phyloP scores from a whole-genome alignment of 2,797 vertebrate species.

The Xenentodon cancila region DNA sequence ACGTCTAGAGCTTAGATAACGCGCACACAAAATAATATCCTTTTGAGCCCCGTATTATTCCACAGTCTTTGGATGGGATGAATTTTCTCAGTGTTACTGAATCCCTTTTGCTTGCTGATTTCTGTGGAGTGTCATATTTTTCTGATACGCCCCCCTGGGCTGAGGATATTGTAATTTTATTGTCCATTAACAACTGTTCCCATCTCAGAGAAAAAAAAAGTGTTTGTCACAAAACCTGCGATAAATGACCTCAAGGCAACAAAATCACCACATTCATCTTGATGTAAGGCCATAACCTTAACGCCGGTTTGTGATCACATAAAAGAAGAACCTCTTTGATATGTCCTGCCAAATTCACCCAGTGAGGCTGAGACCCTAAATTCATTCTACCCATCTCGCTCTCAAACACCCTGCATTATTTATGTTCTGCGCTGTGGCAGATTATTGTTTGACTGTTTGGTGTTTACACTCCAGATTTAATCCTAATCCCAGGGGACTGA shows the following conservation, averaged over 20 bases:
- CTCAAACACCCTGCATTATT: constrained; percentile 74
- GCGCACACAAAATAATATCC: constrained; percentile 34
- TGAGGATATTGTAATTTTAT: constrained; percentile 22
- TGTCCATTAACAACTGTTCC: constrained; percentile 30
- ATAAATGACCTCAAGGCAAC: constrained; percentile 26
- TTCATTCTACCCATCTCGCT: constrained; percentile 69
- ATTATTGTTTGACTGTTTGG: constrained; percentile 72
- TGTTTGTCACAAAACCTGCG: constrained; percentile 3
- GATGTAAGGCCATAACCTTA: constrained; percentile 23
- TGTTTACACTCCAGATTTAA: constrained; percentile 77
- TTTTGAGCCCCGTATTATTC: constrained; percentile 26
- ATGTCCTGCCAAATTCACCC: constrained; percentile 39
- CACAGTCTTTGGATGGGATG: constrained; percentile 24
- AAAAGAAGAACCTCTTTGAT: constrained; percentile 47
- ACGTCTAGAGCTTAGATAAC: constrained; percentile 52
- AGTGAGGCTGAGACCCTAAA: constrained; percentile 62
- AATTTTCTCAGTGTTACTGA: constrained; percentile 32
- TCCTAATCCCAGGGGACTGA: constrained; percentile 69
- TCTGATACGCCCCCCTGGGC: constrained; percentile 15
- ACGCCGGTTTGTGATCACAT: constrained; percentile 37
- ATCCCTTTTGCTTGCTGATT: constrained; percentile 24
- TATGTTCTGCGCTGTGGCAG: constrained; percentile 60
- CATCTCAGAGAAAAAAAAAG: constrained; percentile 36
- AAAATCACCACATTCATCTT: constrained; percentile 15
- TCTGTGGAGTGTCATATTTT: constrained; percentile 31